Evolutionary conservation across 2,888 invertebrate species (phyloP).

Genomic region (Dicyrtoma fusca): DNA sequence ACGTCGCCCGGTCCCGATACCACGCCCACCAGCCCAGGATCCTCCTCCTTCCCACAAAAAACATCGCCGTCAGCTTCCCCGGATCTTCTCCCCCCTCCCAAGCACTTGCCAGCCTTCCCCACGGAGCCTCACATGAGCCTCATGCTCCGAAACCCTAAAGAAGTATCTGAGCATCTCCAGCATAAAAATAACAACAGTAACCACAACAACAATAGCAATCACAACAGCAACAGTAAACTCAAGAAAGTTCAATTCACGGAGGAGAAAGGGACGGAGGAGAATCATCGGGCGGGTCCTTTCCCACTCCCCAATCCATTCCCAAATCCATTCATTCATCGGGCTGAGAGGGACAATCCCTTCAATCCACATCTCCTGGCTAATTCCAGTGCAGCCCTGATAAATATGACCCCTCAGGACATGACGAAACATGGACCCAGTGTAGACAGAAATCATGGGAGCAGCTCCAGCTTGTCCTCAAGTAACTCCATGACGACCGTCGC

Average conservation of each 20-base stretch:
- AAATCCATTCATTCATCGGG: neutral
- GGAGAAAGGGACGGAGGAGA: neutral
- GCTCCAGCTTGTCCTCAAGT: constrained; percentile 31
- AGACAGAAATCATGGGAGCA: constrained; percentile 18
- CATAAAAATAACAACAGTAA: constrained; percentile 18
- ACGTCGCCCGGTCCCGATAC: constrained; percentile 52
- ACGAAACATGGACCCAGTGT: constrained; percentile 27
- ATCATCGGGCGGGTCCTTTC: neutral
- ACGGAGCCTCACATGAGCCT: constrained; percentile 25
- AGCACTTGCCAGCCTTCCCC: constrained; percentile 18
- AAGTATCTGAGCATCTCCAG: constrained; percentile 10
- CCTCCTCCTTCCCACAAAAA: neutral
- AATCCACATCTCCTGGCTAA: neutral
- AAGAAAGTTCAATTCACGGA: neutral
- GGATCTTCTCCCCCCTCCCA: constrained; percentile 23
- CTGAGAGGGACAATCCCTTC: constrained; percentile 9
- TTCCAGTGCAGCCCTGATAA: neutral
- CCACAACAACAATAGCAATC: constrained; percentile 1
- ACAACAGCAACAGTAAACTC: constrained; percentile 7
- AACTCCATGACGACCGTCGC: constrained; percentile 20
- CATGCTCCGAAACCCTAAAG: neutral
- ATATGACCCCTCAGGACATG: constrained; percentile 28
- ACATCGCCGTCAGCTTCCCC: constrained; percentile 8
- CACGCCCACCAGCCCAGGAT: constrained; percentile 31
- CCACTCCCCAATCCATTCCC: neutral